Percentiles rank a stretch among this genome's conserved stretches.
Conservation (phyloP, 2,113 vertebrate species). For the Brachyhypopomus occidentalis region DNA sequence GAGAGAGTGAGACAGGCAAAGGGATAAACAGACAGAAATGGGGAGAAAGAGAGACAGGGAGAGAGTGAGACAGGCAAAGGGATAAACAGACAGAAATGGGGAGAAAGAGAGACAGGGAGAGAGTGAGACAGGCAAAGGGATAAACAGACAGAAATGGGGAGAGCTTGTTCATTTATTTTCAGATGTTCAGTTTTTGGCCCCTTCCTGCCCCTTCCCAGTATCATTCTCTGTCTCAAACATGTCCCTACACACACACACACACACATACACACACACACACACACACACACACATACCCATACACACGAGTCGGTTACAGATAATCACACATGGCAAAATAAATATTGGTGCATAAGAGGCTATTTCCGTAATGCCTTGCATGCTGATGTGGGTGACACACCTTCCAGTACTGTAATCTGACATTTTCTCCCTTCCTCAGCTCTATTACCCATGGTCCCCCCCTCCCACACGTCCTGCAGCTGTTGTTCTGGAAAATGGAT, state of each 20-base stretch:
- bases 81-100: neutral
- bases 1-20: conserved; percentile 10
- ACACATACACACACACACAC: conserved; percentile 31
- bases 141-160: conserved; percentile 8
- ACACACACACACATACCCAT: conserved; percentile 47
- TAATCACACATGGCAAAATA: conserved; percentile 76
- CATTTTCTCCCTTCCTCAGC: conserved; percentile 65
- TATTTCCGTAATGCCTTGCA: conserved; percentile 67
- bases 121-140: neutral
- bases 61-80: neutral
- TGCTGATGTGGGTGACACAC: conserved; percentile 68
- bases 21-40: too few relatives aligned
- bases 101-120: conserved; percentile 20
- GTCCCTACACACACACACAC: conserved; percentile 44
- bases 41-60: neutral
- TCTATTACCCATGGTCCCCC: conserved; percentile 52
- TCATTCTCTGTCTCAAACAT: neutral
- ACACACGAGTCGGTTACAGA: conserved; percentile 63
- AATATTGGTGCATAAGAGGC: conserved; percentile 64
- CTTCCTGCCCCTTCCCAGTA: conserved; percentile 54
- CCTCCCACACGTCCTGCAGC: conserved; percentile 63
- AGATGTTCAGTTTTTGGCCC: conserved; percentile 63
- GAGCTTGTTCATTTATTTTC: conserved; percentile 66
- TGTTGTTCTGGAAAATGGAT: conserved; percentile 67
- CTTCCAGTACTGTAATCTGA: conserved; percentile 72